Percentiles rank a stretch among this genome's conserved stretches.
phyloP scores from a whole-genome alignment of 2,797 vertebrate species.

The Myiotriccus ornatus region DNA sequence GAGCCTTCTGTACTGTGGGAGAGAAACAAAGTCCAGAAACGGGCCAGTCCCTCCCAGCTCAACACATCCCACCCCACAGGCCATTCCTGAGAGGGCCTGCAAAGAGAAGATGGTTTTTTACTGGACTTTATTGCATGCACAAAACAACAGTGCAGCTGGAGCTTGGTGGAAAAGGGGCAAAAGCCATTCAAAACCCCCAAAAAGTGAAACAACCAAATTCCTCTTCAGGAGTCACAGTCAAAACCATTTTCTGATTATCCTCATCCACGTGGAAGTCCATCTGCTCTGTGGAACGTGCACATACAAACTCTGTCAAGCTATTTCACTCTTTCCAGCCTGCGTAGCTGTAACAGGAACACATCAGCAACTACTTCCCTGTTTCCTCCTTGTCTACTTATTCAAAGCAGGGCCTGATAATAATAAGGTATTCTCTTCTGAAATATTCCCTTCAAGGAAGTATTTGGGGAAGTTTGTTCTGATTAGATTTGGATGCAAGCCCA shows the following conservation, averaged over 20 bases:
- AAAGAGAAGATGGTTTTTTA: neutral
- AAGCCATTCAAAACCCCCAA: neutral
- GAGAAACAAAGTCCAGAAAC: neutral
- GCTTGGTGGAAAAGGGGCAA: neutral
- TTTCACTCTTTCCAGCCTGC: neutral
- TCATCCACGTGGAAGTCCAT: rapidly evolving
- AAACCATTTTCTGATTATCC: neutral
- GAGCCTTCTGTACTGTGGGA: neutral
- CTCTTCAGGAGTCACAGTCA: neutral
- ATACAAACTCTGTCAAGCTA: neutral
- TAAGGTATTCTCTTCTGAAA: neutral
- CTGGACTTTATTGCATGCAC: neutral
- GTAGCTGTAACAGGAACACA: neutral
- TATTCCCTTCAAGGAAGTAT: neutral
- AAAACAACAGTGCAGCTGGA: neutral
- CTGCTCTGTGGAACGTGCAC: neutral
- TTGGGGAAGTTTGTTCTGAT: neutral
- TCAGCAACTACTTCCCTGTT: neutral
- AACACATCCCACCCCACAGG: neutral
- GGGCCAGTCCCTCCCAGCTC: neutral
- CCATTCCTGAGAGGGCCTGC: neutral
- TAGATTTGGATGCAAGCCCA: neutral
- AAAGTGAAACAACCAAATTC: neutral
- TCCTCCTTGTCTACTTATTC: neutral
- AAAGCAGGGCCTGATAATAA: neutral